Conservation (phyloP, 2,888 invertebrate species). For the Euplexia lucipara region DNA sequence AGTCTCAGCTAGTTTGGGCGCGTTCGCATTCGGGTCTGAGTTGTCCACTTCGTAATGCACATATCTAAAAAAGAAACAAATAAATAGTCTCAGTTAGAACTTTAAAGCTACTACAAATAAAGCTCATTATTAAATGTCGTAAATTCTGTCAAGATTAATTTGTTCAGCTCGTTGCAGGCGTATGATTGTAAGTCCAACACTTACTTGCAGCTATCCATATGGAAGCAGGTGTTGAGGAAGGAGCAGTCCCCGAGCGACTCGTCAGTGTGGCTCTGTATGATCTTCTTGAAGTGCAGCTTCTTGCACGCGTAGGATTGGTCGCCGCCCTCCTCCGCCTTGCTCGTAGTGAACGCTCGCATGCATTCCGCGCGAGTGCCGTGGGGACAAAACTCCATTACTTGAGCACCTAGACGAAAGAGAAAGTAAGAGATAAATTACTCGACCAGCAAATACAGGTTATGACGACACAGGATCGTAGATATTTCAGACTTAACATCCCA, state of each 20-base stretch:
- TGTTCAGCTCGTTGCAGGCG: conserved; percentile 91
- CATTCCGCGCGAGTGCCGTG: conserved; percentile 98
- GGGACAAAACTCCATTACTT: conserved; percentile 98
- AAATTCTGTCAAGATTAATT: no score
- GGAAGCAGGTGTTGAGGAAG: conserved; percentile 99
- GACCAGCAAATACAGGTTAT: background rate
- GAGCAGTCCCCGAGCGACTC: conserved; percentile 99
- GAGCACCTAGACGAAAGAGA: conserved; percentile 90
- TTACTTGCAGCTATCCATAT: conserved; percentile 99
- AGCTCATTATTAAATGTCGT: background rate
- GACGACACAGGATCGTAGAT: no score
- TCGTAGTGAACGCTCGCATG: conserved; percentile 81
- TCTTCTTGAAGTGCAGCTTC: conserved; percentile 98
- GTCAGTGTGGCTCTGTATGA: conserved; percentile 98
- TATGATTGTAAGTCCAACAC: conserved; percentile 55
- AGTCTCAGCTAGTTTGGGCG: conserved; percentile 74
- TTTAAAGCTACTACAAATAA: background rate
- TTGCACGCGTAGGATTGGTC: conserved; percentile 90
- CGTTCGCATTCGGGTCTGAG: conserved; percentile 85
- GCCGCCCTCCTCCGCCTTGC: conserved; percentile 66
- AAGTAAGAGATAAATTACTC: background rate
- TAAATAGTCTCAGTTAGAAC: background rate
- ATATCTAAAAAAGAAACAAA: conserved; percentile 90
- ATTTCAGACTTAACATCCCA: no score
- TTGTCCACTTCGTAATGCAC: conserved; percentile 99